Evolutionary conservation across 2,888 invertebrate genomes (phyloP).

Genomic region (Tenthredo scrophulariae): DNA sequence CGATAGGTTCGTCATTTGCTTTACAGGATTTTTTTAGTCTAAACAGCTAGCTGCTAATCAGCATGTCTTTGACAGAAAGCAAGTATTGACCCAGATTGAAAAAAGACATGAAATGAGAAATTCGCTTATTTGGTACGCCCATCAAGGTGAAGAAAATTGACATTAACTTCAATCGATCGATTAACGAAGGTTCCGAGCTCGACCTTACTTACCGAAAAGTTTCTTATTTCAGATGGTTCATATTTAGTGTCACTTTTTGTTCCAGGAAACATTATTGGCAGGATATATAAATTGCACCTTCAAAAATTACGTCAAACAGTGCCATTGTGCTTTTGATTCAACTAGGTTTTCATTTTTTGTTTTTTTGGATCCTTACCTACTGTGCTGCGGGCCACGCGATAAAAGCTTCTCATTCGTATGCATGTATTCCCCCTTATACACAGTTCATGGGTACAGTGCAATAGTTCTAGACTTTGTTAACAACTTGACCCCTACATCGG

Average conservation of each 20-base stretch:
- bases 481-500: background rate
- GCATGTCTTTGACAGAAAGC: background rate
- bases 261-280: background rate
- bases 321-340: background rate
- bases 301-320: background rate
- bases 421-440: background rate
- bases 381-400: background rate
- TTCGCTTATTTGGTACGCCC: background rate
- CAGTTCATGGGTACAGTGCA: background rate
- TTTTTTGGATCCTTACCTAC: background rate
- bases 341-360: background rate
- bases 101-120: background rate
- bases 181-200: background rate
- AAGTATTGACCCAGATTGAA: background rate
- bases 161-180: background rate
- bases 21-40: background rate
- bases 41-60: background rate
- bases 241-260: background rate
- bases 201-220: background rate
- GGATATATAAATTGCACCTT: background rate
- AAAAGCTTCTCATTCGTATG: background rate
- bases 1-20: background rate
- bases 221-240: background rate
- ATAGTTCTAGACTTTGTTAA: slow-evolving; percentile 11
- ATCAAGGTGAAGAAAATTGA: slow-evolving; percentile 14